Conservation (phyloP, 2,888 invertebrate species). For the Trissolcus japonicus region DNA sequence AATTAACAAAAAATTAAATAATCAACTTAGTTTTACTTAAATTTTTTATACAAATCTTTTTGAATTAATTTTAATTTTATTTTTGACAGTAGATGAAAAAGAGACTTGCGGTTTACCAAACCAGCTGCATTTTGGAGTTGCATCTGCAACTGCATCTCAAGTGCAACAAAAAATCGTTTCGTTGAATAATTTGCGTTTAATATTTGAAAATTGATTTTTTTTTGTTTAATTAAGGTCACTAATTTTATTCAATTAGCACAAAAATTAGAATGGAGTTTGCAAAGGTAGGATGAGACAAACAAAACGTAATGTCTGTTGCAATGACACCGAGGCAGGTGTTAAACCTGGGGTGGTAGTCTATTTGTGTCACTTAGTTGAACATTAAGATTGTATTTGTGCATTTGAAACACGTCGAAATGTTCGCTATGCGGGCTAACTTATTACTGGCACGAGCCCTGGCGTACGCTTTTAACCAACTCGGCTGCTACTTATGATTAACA, state of each 20-base stretch:
- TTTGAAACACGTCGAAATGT: conserved; percentile 66
- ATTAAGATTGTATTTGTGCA: conserved; percentile 66
- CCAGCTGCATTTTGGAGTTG: too few relatives aligned
- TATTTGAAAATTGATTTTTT: neutral
- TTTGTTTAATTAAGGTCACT: conserved; percentile 1
- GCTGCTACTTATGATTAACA: conserved; percentile 55
- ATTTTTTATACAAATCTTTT: too few relatives aligned
- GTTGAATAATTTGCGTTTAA: neutral
- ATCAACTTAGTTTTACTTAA: too few relatives aligned
- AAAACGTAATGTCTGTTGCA: conserved; percentile 52
- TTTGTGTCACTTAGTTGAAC: conserved; percentile 64
- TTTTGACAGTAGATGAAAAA: neutral
- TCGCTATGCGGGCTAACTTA: conserved; percentile 65
- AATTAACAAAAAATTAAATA: neutral
- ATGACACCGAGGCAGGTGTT: conserved; percentile 70
- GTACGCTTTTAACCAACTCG: conserved; percentile 59
- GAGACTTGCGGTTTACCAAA: too few relatives aligned
- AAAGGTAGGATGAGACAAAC: conserved; percentile 21
- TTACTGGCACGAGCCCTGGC: conserved; percentile 74
- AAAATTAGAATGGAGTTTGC: conserved; percentile 28
- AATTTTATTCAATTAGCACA: neutral
- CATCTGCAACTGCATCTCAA: neutral
- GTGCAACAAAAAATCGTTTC: neutral
- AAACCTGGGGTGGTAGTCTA: conserved; percentile 70
- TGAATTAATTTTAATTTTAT: neutral